These are phyloP conservation scores for Coreius guichenoti DNA, from an alignment of 2,797 vertebrate species.

Conservation along the genomic window DNA sequence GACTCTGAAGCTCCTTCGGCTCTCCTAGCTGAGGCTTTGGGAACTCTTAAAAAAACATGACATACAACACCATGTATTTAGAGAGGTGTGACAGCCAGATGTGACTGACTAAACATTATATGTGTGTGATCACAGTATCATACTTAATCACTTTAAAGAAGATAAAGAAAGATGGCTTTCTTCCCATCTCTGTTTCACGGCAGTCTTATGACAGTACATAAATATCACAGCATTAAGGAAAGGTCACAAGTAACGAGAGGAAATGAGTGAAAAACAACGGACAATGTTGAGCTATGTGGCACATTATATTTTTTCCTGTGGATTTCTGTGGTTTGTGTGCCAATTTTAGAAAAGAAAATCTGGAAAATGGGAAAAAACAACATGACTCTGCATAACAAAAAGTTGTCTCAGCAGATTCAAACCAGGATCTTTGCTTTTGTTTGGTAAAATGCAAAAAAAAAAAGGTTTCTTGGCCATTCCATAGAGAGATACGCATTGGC, in stretches of 20 bases:
- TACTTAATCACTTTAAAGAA: not conserved
- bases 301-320: not conserved
- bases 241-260: not conserved
- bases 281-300: not conserved
- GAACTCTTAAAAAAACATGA: constrained; percentile 76
- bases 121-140: constrained; percentile 48
- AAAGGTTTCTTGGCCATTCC: constrained; percentile 63
- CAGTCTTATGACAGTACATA: not conserved
- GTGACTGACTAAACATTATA: constrained; percentile 9
- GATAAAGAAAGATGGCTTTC: constrained; percentile 1
- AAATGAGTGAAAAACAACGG: not conserved
- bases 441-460: constrained; percentile 37
- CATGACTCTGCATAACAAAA: not conserved
- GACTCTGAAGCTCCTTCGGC: constrained; percentile 70
- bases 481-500: constrained; percentile 43
- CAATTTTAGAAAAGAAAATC: not conserved
- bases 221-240: not conserved
- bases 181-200: constrained; percentile 21
- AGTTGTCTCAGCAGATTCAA: constrained; percentile 17
- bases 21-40: constrained; percentile 82
- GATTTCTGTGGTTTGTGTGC: constrained; percentile 1
- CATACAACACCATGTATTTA: constrained; percentile 18
- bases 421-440: not conserved
- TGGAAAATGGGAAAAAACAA: not conserved
- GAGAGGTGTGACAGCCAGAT: constrained; percentile 39